Base-by-base conservation (phyloP, 2,113 vertebrate genomes). In the Coptodon rendalli region DNA sequence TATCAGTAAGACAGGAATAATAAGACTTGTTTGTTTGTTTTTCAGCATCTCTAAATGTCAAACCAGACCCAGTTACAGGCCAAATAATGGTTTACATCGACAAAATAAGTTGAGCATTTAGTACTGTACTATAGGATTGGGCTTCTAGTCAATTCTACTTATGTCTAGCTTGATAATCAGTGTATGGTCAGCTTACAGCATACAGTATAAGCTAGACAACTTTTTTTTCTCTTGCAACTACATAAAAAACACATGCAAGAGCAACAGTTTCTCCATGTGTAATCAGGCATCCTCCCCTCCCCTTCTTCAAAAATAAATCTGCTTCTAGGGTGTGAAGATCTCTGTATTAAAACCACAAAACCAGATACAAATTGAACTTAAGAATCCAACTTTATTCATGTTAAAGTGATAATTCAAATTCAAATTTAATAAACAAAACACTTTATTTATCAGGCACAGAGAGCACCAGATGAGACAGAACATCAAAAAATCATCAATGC, bases 341-440 rank as follows among this genome's bases (percentile, higher is more conserved):
- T 63, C 6, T n/a, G 61, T 66, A 34, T 66, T 66, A 66, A 38
- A 66, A 66, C 61, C 61, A 66, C 61, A 66, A 66, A 66, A 66
- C 2, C 6, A 66, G 31, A 66, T n/a, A 36, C 31, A 66, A n/a
- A 12, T 36, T 66, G 2, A 66, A 36, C 1, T 36, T 66, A n/a
- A 66, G 31, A 66, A 12, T 66, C 6, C 10, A 66, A 36, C 4
- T 36, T 66, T 36, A 66, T 36, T 66, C 61, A n/a, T 12, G 31
- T 66, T 66, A 66, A 36, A 66, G 61, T 1, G 17, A 66, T 66
- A n/a, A 66, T 66, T 66, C 9, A 38, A 9, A 9, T 38, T 38
- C 2, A 63, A 63, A 63, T 36, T n/a, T 66, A 36, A 7, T n/a
- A 0, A 66, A 66, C 61, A 66, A 66, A 66, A 5, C 1, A 66